Evolutionary conservation across 2,888 invertebrate genomes (phyloP).

Genomic region (Clunio marinus): DNA sequence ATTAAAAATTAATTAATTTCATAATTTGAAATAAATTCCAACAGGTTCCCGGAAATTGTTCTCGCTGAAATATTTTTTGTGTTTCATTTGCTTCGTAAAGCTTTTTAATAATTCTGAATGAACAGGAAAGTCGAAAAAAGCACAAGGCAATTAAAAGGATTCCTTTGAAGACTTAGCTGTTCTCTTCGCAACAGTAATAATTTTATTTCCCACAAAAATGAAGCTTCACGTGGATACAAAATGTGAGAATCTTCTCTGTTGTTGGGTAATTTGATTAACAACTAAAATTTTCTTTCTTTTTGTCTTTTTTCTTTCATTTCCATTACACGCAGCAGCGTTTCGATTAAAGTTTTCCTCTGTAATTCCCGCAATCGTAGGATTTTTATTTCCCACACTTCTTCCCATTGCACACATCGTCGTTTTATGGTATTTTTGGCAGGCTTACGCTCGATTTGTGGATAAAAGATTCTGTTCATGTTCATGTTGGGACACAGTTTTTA

Average conservation of each 20-base stretch:
- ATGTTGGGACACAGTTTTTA: conserved; percentile 74
- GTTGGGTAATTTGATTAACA: not conserved
- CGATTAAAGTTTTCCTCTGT: not conserved
- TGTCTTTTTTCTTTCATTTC: not conserved
- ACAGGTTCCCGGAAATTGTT: too few species aligned
- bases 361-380: conserved; percentile 41
- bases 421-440: conserved; percentile 63
- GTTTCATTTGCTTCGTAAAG: not conserved
- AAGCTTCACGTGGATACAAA: conserved; percentile 17
- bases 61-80: too few species aligned
- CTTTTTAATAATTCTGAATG: not conserved
- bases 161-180: too few species aligned
- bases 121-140: too few species aligned
- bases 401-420: conserved; percentile 61
- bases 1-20: too few species aligned
- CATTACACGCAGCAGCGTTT: not conserved
- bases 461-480: conserved; percentile 63
- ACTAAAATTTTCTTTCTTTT: not conserved
- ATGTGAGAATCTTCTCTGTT: not conserved
- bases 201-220: not conserved
- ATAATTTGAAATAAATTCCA: too few species aligned
- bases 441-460: conserved; percentile 62
- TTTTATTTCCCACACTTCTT: conserved; percentile 53
- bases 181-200: too few species aligned
- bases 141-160: too few species aligned